phyloP scores from a whole-genome alignment of 2,113 vertebrate species.

The Oceanites oceanicus region DNA sequence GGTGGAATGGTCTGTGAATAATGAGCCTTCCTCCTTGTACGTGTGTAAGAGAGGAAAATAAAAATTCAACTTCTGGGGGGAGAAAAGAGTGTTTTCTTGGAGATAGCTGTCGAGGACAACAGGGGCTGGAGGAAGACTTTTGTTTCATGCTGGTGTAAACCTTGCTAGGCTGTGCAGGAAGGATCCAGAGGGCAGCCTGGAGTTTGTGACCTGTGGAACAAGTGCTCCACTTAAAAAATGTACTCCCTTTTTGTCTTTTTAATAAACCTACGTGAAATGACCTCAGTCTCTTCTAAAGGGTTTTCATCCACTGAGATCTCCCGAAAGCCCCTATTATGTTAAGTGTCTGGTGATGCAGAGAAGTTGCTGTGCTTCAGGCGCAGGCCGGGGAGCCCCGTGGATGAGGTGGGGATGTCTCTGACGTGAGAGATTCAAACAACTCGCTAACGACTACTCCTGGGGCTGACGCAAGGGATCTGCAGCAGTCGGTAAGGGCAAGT shows the following conservation, averaged over 20 bases:
- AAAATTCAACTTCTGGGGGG: not conserved
- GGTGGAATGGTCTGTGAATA: not conserved
- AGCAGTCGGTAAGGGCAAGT: fast-evolving
- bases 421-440: fast-evolving
- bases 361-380: not conserved
- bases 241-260: not conserved
- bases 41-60: not conserved
- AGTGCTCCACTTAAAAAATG: not conserved
- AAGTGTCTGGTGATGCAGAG: fast-evolving
- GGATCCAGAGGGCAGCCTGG: not conserved
- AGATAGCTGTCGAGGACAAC: not conserved
- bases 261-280: not conserved
- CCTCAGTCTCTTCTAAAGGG: not conserved
- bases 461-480: not conserved
- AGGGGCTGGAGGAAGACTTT: fast-evolving
- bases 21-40: not conserved
- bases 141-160: not conserved
- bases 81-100: not conserved
- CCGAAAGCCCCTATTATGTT: too few relatives aligned
- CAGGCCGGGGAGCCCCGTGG: not conserved
- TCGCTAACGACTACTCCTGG: fast-evolving
- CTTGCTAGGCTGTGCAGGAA: not conserved
- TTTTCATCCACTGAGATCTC: not conserved
- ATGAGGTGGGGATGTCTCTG: not conserved
- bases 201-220: not conserved